Evolutionary conservation across 2,888 invertebrate species (phyloP), one percentile per base, ranked within the genome.

Genomic region (Acanthosepion lycidas): DNA sequence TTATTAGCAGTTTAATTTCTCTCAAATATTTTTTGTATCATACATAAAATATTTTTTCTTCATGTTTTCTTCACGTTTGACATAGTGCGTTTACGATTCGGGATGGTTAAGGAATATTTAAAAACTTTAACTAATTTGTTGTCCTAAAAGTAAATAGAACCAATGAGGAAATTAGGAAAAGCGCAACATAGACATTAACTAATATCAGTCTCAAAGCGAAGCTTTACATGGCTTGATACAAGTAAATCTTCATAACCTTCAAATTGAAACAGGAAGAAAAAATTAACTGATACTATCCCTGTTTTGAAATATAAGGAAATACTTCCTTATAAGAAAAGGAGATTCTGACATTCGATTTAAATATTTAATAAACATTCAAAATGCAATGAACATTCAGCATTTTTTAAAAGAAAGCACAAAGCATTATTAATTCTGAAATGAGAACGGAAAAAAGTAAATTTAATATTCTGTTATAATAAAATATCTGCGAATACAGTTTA

Each of bases 261-360:
- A 78, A 15, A 78, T 1, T n/a, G 18, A 18, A 15, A 78, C 4
- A 78, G 78, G 78, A 3, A n/a, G 78, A n/a, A 78, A 42, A 78
- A 78, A 12, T 9, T 33, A 78, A 12, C n/a, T 78, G n/a, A 78
- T 78, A 12, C 15, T 64, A 64, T 64, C 64, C 64, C 26, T 64
- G 78, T 78, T n/a, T 78, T 78, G n/a, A 33, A n/a, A 78, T 78
- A 78, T n/a, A 78, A 78, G 78, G 78, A 78, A 78, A 78, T 33
- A n/a, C n/a, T 78, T 78, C 12, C n/a, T 78, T n/a, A 78, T n/a
- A 33, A n/a, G n/a, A n/a, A 78, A 78, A 15, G n/a, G 78, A 78
- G 78, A 78, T 78, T 78, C n/a, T n/a, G 12, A 78, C 78, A 78
- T 78, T 78, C n/a, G 18, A 78, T n/a, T 78, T n/a, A 33, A n/a